Percentiles rank a stretch among this genome's conserved stretches.
These are phyloP conservation scores for Geophilus truncorum DNA, from an alignment of 2,888 invertebrate genomes.

Conservation along the genomic window DNA sequence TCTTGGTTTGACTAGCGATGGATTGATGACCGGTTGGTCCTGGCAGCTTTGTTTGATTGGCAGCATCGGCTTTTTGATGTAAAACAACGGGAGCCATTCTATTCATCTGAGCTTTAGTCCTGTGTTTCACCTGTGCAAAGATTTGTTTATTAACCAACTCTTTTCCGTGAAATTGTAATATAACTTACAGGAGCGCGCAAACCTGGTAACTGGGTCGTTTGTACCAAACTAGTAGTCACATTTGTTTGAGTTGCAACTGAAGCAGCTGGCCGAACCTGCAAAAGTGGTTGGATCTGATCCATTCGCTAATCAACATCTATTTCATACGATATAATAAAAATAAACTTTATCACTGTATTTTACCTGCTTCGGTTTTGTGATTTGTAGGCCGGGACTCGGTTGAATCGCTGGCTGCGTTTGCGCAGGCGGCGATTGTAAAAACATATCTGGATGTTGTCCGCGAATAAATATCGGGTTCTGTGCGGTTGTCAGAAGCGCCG, in stretches of 20 bases:
- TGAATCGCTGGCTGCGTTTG: conserved; percentile 50
- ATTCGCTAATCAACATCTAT: conserved; percentile 14
- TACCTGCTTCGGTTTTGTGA: conserved; percentile 36
- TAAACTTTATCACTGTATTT: neutral
- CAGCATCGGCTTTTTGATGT: conserved; percentile 41
- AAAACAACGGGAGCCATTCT: conserved; percentile 35
- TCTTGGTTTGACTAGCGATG: conserved; percentile 34
- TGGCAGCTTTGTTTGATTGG: conserved; percentile 40
- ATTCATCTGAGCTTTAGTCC: conserved; percentile 36
- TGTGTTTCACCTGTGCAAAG: conserved; percentile 36
- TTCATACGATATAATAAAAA: neutral
- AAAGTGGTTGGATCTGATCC: conserved; percentile 16
- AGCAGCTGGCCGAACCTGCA: conserved; percentile 31
- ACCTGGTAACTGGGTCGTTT: conserved; percentile 28
- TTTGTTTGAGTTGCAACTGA: conserved; percentile 33
- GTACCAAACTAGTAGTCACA: conserved; percentile 31
- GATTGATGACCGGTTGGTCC: conserved; percentile 30
- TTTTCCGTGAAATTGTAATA: too few species aligned
- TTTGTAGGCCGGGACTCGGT: conserved; percentile 37
- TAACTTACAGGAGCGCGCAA: conserved; percentile 32
- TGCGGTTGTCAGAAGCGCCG: conserved; percentile 59
- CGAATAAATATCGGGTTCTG: conserved; percentile 78
- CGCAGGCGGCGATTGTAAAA: conserved; percentile 72
- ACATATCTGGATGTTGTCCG: conserved; percentile 70
- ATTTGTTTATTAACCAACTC: neutral